Percentiles rank a stretch among this genome's conserved stretches.
phyloP scores from a whole-genome alignment of 2,888 invertebrate species.

The Zelleria hepariella region DNA sequence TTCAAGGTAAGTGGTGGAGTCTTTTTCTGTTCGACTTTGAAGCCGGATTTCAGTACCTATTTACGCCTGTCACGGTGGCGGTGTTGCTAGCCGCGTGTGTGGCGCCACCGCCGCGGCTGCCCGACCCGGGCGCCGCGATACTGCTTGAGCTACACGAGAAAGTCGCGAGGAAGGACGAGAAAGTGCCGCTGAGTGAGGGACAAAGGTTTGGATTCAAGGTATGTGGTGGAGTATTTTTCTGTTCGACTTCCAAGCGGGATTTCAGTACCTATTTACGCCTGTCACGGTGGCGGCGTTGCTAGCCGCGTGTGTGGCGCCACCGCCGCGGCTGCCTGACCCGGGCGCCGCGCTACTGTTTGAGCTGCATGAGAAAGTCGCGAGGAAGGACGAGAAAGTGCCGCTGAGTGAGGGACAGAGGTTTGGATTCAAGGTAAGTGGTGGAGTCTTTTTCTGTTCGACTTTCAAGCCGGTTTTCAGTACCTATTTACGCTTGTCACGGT shows the following conservation, averaged over 20 bases:
- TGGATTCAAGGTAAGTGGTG: slow-evolving; percentile 54
- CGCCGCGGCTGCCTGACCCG: slow-evolving; percentile 71
- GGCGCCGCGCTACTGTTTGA: slow-evolving; percentile 72
- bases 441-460: too few species aligned
- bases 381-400: slow-evolving; percentile 44
- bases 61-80: slow-evolving; percentile 75
- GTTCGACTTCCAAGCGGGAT: too few species aligned
- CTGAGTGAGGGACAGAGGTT: slow-evolving; percentile 52
- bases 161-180: slow-evolving; percentile 43
- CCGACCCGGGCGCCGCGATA: slow-evolving; percentile 73
- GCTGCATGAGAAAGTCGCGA: slow-evolving; percentile 54
- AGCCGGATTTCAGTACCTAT: too few species aligned
- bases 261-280: too few species aligned
- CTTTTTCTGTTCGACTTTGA: too few species aligned
- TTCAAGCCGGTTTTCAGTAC: too few species aligned
- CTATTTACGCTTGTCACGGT: slow-evolving; percentile 77
- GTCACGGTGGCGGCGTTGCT: slow-evolving; percentile 73
- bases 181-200: slow-evolving; percentile 37
- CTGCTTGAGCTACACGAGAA: too few species aligned
- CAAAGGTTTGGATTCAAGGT: slow-evolving; percentile 65
- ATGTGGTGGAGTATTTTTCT: too few species aligned
- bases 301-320: slow-evolving; percentile 68
- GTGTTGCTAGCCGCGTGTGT: slow-evolving; percentile 70
- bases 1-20: too few species aligned
- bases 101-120: slow-evolving; percentile 69